Conservation (phyloP, 2,797 vertebrate genomes). For the Urosaurus nigricauda region DNA sequence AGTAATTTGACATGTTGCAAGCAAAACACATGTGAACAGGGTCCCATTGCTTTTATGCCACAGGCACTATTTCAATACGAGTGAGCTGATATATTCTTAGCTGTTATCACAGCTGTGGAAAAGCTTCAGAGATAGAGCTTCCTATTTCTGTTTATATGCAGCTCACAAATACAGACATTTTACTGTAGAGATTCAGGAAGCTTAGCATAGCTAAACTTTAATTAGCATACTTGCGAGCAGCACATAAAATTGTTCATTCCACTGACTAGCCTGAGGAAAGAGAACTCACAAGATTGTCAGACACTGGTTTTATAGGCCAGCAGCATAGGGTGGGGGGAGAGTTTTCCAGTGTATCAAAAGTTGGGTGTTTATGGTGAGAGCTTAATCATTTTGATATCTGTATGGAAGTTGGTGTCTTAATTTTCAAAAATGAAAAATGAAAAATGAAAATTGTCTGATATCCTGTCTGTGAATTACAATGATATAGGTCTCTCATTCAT, state of each 20-base stretch:
- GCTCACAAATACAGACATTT: slow-evolving; percentile 43
- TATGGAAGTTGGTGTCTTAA: neutral
- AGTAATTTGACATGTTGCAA: slow-evolving; percentile 57
- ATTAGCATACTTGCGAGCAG: slow-evolving; percentile 41
- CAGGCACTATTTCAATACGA: slow-evolving; percentile 58
- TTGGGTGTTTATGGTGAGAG: neutral
- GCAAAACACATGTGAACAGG: slow-evolving; percentile 66
- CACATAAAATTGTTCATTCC: slow-evolving; percentile 43
- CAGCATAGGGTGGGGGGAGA: neutral
- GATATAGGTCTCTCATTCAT: no score
- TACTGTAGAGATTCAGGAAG: slow-evolving; percentile 26
- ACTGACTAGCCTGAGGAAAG: slow-evolving; percentile 21
- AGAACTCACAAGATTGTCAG: slow-evolving; percentile 3
- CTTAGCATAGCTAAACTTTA: slow-evolving; percentile 41
- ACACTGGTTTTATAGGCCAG: slow-evolving; percentile 30
- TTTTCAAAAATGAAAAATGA: neutral
- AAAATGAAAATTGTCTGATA: neutral
- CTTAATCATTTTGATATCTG: neutral
- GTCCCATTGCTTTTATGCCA: slow-evolving; percentile 38
- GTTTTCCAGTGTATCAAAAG: neutral
- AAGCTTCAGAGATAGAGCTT: slow-evolving; percentile 32
- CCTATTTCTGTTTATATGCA: slow-evolving; percentile 36
- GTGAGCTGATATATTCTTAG: slow-evolving; percentile 46
- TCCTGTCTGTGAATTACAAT: no score
- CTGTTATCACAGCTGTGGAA: slow-evolving; percentile 38